Percentiles rank a stretch among this genome's conserved stretches.
Conservation (phyloP, 2,797 vertebrate species). For the Sebastolobus altivelis region DNA sequence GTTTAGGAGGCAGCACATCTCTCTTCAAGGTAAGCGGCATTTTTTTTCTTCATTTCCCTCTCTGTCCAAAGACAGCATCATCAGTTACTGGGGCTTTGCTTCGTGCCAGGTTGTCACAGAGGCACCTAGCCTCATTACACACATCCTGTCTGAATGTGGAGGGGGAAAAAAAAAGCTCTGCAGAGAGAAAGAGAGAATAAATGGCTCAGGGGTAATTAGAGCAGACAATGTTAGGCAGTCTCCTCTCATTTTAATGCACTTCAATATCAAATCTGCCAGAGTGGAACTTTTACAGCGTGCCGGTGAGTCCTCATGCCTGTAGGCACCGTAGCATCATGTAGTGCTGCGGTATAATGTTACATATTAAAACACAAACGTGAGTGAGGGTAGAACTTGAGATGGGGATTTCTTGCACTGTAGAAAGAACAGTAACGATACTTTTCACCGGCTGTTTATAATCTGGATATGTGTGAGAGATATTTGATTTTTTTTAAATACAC, state of each 20-base stretch:
- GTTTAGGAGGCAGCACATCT: slow-evolving; percentile 61
- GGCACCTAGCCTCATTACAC: slow-evolving; percentile 75
- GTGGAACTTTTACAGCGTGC: slow-evolving; percentile 75
- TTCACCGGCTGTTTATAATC: not conserved
- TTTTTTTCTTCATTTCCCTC: slow-evolving; percentile 14
- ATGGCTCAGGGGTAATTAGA: slow-evolving; percentile 75
- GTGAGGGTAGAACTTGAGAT: slow-evolving; percentile 54
- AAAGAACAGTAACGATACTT: not conserved
- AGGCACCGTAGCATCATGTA: slow-evolving; percentile 51
- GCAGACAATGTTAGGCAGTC: slow-evolving; percentile 57
- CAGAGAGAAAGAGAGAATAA: slow-evolving; percentile 54
- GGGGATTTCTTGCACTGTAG: not conserved
- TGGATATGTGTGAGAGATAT: not conserved
- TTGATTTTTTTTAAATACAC: not conserved
- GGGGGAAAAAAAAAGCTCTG: slow-evolving; percentile 46
- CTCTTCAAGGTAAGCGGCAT: slow-evolving; percentile 75
- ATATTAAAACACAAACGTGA: slow-evolving; percentile 73
- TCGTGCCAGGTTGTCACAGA: slow-evolving; percentile 69
- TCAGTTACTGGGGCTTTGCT: slow-evolving; percentile 59
- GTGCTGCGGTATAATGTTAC: slow-evolving; percentile 84
- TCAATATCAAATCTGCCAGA: slow-evolving; percentile 49
- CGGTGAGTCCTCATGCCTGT: slow-evolving; percentile 55
- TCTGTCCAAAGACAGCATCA: slow-evolving; percentile 37
- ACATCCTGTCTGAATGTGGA: slow-evolving; percentile 56
- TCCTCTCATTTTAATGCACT: slow-evolving; percentile 50